Evolutionary conservation across 1,140 invertebrate genomes (phyloP).

Genomic region (Battus philenor): DNA sequence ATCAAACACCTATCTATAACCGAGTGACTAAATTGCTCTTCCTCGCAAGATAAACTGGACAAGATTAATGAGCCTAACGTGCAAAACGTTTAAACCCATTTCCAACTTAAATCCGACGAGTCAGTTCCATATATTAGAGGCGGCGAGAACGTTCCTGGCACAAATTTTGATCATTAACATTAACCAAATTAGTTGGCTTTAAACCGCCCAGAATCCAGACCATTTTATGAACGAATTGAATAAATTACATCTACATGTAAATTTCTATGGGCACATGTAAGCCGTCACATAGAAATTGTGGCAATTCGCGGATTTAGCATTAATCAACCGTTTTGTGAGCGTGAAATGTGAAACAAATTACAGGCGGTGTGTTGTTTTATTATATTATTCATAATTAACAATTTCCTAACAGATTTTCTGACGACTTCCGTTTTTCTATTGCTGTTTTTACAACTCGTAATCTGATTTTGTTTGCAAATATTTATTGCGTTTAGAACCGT

Average conservation of each 20-base stretch:
- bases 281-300: conserved; percentile 11
- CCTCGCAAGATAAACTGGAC: conserved; percentile 65
- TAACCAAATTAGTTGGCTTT: conserved; percentile 72
- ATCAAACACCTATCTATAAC: conserved; percentile 42
- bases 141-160: conserved; percentile 65
- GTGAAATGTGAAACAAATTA: too few species aligned
- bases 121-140: conserved; percentile 74
- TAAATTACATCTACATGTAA: conserved; percentile 41
- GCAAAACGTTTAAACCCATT: conserved; percentile 75
- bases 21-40: conserved; percentile 50
- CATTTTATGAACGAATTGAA: conserved; percentile 46
- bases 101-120: conserved; percentile 72
- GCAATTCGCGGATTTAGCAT: conserved; percentile 16
- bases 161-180: conserved; percentile 71
- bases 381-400: too few species aligned
- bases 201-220: conserved; percentile 26
- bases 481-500: conserved; percentile 1
- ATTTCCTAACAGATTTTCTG: too few species aligned
- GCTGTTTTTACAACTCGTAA: too few species aligned
- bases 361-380: too few species aligned
- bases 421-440: too few species aligned
- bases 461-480: too few species aligned
- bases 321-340: conserved; percentile 11
- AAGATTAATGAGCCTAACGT: conserved; percentile 74
- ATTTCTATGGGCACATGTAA: conserved; percentile 16